phyloP scores from a whole-genome alignment of 2,888 invertebrate genomes.

The Cephus nigrinus region DNA sequence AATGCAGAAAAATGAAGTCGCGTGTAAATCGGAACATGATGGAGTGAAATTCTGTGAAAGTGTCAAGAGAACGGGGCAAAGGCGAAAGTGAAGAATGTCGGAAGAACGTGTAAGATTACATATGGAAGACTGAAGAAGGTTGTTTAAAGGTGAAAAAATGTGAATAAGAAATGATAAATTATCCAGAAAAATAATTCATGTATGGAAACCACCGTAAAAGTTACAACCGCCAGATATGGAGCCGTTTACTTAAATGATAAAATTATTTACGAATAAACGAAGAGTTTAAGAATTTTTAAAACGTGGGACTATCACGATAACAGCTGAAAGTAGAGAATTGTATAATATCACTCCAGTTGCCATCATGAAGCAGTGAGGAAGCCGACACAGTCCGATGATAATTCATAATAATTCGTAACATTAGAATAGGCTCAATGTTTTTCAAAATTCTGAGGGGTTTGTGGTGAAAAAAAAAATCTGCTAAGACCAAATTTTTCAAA shows the following conservation, averaged over 20 bases:
- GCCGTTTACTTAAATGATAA: conserved; percentile 33
- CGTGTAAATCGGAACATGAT: not conserved
- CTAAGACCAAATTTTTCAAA: not conserved
- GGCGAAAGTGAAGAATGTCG: too few species aligned
- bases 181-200: not conserved
- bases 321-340: not conserved
- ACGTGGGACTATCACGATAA: not conserved
- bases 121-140: not conserved
- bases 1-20: not conserved
- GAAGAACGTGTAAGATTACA: too few species aligned
- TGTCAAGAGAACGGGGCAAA: not conserved
- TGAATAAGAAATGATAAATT: not conserved
- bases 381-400: not conserved
- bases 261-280: conserved; percentile 30
- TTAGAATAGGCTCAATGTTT: not conserved
- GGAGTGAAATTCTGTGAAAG: not conserved
- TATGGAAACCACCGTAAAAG: not conserved
- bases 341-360: not conserved
- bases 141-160: not conserved
- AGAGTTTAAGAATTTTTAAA: not conserved
- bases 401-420: not conserved
- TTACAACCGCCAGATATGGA: not conserved
- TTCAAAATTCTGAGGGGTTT: not conserved
- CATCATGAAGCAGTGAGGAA: not conserved
- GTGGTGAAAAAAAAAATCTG: not conserved